Percentiles rank a stretch among this genome's conserved stretches.
phyloP scores from a whole-genome alignment of 2,113 vertebrate species.

The Etheostoma cragini region DNA sequence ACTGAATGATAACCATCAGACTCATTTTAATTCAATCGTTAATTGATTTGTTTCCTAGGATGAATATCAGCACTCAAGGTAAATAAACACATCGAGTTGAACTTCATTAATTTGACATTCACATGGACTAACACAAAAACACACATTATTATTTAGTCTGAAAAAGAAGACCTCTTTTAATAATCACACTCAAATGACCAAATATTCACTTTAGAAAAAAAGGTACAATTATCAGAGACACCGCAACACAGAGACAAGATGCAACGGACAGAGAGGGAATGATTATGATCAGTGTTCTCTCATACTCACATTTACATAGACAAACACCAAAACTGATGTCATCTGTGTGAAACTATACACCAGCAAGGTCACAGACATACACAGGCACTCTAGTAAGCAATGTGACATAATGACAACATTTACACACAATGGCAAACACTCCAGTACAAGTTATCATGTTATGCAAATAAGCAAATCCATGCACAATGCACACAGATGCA shows the following conservation, averaged over 20 bases:
- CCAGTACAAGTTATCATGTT: background rate
- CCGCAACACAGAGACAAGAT: conserved; percentile 88
- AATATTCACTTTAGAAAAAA: conserved; percentile 87
- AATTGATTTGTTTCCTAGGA: background rate
- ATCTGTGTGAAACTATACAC: background rate
- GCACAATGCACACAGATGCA: background rate
- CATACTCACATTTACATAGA: background rate
- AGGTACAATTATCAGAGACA: conserved; percentile 71
- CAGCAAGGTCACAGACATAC: background rate
- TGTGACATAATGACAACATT: background rate
- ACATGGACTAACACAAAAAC: background rate
- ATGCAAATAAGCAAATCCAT: background rate
- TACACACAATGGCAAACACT: background rate
- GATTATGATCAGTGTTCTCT: conserved; percentile 83
- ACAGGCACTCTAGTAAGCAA: background rate
- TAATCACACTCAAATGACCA: background rate
- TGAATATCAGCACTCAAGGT: background rate
- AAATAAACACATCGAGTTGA: background rate
- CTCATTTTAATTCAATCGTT: background rate
- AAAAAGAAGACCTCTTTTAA: background rate
- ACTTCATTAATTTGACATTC: background rate
- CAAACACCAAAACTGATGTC: background rate
- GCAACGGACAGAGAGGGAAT: conserved; percentile 83
- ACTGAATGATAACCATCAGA: too few species aligned
- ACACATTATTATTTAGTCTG: background rate